Evolutionary conservation across 1,140 invertebrate genomes (phyloP).

Genomic region (Cotesia chilonis): DNA sequence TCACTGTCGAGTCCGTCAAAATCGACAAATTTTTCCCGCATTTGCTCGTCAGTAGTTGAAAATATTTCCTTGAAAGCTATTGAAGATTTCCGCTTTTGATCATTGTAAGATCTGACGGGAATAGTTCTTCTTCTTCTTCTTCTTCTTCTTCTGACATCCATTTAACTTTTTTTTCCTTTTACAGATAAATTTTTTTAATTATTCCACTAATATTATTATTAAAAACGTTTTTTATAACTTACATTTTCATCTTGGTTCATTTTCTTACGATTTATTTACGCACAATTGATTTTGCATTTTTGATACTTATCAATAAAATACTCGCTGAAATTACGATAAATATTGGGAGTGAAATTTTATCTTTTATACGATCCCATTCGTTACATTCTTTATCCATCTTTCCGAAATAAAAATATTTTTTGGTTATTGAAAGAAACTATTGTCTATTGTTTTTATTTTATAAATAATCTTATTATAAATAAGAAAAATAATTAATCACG

Average conservation of each 20-base stretch:
- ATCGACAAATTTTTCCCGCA: background rate
- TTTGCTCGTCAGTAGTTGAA: slow-evolving; percentile 17
- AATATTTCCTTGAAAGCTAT: slow-evolving; percentile 28
- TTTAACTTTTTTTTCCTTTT: slow-evolving; percentile 1
- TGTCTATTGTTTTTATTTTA: too few relatives aligned
- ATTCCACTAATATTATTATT: too few relatives aligned
- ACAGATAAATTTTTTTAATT: background rate
- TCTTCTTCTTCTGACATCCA: background rate
- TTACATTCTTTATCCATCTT: background rate
- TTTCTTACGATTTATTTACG: slow-evolving; percentile 10
- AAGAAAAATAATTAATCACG: too few relatives aligned
- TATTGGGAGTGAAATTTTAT: slow-evolving; percentile 36
- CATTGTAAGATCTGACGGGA: background rate
- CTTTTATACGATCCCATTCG: slow-evolving; percentile 40
- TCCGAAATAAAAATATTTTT: background rate
- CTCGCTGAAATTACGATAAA: slow-evolving; percentile 23
- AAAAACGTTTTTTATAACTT: too few relatives aligned
- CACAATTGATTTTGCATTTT: background rate
- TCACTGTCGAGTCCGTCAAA: background rate
- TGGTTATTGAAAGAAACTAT: background rate
- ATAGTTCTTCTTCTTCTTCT: background rate
- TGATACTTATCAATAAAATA: slow-evolving; percentile 7
- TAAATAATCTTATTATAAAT: too few relatives aligned
- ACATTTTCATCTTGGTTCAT: background rate
- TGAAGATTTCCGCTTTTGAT: slow-evolving; percentile 13